Evolutionary conservation across 2,888 invertebrate species (phyloP).

Genomic region (Pyrocoelia pectoralis): DNA sequence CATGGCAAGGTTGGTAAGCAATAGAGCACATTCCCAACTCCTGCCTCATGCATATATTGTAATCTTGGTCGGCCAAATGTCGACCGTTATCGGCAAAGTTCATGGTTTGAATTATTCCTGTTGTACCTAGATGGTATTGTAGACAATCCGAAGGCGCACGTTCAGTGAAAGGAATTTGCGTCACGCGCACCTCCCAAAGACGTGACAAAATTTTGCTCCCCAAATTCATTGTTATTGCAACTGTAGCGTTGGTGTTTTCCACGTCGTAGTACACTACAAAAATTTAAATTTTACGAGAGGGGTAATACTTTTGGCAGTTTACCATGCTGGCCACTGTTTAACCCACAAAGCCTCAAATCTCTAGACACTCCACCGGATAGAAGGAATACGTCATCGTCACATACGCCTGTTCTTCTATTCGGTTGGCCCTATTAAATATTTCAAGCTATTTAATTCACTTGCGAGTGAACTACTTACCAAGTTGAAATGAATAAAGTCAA

Average conservation of each 20-base stretch:
- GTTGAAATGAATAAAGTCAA: slow-evolving; percentile 86
- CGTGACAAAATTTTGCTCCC: slow-evolving; percentile 71
- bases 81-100: slow-evolving; percentile 85
- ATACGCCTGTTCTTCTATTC: slow-evolving; percentile 78
- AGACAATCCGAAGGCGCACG: slow-evolving; percentile 80
- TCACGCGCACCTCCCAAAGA: slow-evolving; percentile 80
- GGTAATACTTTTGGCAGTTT: slow-evolving; percentile 22
- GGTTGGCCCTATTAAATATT: slow-evolving; percentile 74
- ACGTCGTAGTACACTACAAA: slow-evolving; percentile 74
- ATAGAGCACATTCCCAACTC: slow-evolving; percentile 77
- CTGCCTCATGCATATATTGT: slow-evolving; percentile 77
- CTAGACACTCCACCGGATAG: slow-evolving; percentile 68
- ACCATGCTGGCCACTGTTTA: slow-evolving; percentile 87
- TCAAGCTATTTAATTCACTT: slow-evolving; percentile 8
- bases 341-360: slow-evolving; percentile 76
- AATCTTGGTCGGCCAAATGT: slow-evolving; percentile 80
- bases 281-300: not conserved
- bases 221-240: slow-evolving; percentile 65
- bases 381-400: slow-evolving; percentile 77
- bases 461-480: slow-evolving; percentile 64
- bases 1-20: slow-evolving; percentile 78
- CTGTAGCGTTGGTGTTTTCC: slow-evolving; percentile 63
- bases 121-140: slow-evolving; percentile 72
- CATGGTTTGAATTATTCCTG: slow-evolving; percentile 75
- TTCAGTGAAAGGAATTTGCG: slow-evolving; percentile 79